phyloP scores from a whole-genome alignment of 2,888 invertebrate species.

The Agrilus cyanescens region DNA sequence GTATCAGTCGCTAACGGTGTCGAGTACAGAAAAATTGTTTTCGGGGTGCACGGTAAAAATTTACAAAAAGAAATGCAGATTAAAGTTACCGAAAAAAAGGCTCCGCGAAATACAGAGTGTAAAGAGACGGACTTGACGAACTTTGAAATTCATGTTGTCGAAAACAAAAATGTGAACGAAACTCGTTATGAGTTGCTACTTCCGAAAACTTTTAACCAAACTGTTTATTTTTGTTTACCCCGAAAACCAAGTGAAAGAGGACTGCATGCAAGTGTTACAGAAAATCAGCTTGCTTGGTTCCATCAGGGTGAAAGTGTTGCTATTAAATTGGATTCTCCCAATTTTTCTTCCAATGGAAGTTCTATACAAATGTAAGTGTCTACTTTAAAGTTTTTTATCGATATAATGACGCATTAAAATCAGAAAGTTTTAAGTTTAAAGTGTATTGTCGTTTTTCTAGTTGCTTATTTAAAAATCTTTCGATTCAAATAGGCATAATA shows the following conservation, averaged over 20 bases:
- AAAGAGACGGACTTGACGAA: slow-evolving; percentile 19
- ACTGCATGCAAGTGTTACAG: neutral
- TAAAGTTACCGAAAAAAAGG: slow-evolving; percentile 24
- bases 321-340: slow-evolving; percentile 24
- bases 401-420: neutral
- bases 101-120: slow-evolving; percentile 24
- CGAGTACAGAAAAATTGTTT: slow-evolving; percentile 24
- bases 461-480: no score
- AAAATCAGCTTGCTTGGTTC: slow-evolving; percentile 29
- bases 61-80: slow-evolving; percentile 25
- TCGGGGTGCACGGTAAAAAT: slow-evolving; percentile 30
- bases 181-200: slow-evolving; percentile 26
- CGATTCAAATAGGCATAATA: no score
- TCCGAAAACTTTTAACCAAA: slow-evolving; percentile 24
- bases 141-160: slow-evolving; percentile 25
- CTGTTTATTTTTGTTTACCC: slow-evolving; percentile 31
- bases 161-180: slow-evolving; percentile 16
- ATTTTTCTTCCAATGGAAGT: slow-evolving; percentile 12
- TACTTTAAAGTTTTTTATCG: no score
- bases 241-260: slow-evolving; percentile 10
- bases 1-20: slow-evolving; percentile 14
- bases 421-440: no score
- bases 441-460: no score
- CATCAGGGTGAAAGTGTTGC: slow-evolving; percentile 41
- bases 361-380: slow-evolving; percentile 6